Conservation (phyloP, 2,888 invertebrate species). For the Tryphoninae sp. region DNA sequence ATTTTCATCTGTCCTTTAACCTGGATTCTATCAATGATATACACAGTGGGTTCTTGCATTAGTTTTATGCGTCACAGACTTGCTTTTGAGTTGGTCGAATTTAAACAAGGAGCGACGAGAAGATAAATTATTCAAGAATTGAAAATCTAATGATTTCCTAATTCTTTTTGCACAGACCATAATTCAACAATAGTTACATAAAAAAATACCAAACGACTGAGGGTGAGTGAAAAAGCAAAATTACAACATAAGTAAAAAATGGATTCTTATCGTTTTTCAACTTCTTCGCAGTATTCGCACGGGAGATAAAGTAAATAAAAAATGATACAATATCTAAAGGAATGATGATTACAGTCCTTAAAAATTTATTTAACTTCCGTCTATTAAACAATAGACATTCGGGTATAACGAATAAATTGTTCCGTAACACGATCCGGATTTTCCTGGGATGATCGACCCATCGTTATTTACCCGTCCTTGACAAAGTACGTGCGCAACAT, state of each 20-base stretch:
- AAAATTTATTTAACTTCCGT: constrained; percentile 11
- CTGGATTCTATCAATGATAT: not conserved
- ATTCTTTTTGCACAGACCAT: no score
- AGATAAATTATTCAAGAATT: no score
- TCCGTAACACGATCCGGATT: not conserved
- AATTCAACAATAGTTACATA: no score
- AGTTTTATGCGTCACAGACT: not conserved
- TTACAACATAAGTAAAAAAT: no score
- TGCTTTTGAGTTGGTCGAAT: no score
- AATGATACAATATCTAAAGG: not conserved
- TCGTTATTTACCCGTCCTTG: constrained; percentile 14
- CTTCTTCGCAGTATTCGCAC: not conserved
- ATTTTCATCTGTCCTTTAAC: constrained; percentile 41
- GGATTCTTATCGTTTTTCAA: not conserved
- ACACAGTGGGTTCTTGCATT: not conserved
- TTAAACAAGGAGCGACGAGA: no score
- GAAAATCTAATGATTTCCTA: no score
- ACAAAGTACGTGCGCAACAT: not conserved
- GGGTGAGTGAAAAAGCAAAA: no score
- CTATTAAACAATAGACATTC: not conserved
- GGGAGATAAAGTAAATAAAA: not conserved
- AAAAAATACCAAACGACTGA: no score
- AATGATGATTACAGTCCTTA: not conserved
- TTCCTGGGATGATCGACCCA: not conserved
- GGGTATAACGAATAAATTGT: constrained; percentile 16